A percentile compares a stretch with the other conserved stretches of the same genome.
Conservation (phyloP, 1,140 invertebrate genomes). For the Aphaenogaster rudis region DNA sequence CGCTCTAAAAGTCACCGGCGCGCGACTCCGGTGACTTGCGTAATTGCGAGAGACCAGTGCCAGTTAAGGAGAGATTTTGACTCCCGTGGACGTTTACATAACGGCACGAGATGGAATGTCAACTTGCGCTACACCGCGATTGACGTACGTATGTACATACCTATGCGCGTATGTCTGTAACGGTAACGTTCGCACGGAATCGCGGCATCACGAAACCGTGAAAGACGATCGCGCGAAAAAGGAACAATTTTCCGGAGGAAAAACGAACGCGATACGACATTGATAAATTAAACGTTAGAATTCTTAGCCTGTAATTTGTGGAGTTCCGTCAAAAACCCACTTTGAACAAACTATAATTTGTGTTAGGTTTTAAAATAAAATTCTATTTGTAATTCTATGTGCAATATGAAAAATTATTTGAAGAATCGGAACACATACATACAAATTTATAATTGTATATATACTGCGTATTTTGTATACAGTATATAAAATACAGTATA, state of each 20-base stretch:
- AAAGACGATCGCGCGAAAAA: slow-evolving; percentile 25
- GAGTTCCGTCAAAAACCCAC: too few relatives aligned
- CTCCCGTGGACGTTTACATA: slow-evolving; percentile 67
- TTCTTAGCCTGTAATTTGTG: background rate
- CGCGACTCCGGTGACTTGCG: slow-evolving; percentile 33
- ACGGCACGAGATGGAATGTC: slow-evolving; percentile 69
- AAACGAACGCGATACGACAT: background rate
- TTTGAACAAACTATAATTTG: background rate
- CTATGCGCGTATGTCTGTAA: slow-evolving; percentile 35
- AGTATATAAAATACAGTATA: background rate
- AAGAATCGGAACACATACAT: background rate
- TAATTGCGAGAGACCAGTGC: slow-evolving; percentile 41
- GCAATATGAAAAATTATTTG: background rate
- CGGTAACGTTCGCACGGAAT: slow-evolving; percentile 51
- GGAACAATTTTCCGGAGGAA: background rate
- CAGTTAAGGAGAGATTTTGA: slow-evolving; percentile 66
- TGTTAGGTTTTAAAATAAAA: background rate
- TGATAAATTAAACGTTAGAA: background rate
- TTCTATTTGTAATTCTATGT: background rate
- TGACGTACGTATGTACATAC: background rate
- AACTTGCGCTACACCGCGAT: slow-evolving; percentile 36
- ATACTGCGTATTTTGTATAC: too few relatives aligned
- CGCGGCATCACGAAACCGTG: slow-evolving; percentile 12
- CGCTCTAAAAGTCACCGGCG: slow-evolving; percentile 49
- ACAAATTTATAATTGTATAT: too few relatives aligned